Evolutionary conservation across 2,888 invertebrate species (phyloP).

Genomic region (Oligia fasciuncula): DNA sequence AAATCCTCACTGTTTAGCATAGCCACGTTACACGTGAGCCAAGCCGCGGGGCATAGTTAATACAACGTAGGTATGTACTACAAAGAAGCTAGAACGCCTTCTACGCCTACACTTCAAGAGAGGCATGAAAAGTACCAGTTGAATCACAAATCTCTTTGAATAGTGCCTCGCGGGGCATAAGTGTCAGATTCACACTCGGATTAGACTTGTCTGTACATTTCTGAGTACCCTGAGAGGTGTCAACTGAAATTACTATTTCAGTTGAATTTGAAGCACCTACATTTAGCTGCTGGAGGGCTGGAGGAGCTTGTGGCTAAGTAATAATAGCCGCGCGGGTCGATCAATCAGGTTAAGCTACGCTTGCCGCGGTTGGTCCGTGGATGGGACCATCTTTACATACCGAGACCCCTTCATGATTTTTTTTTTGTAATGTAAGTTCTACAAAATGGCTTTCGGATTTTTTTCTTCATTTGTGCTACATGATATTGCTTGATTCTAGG

Average conservation of each 20-base stretch:
- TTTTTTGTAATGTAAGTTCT: no score
- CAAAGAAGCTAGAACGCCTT: not conserved
- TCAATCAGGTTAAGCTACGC: no score
- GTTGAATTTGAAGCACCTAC: not conserved
- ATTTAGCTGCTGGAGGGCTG: no score
- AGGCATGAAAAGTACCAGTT: not conserved
- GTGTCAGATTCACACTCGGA: constrained; percentile 16
- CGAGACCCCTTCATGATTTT: no score
- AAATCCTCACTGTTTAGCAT: not conserved
- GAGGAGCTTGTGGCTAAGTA: no score
- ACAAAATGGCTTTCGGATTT: no score
- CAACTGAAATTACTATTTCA: constrained; percentile 6
- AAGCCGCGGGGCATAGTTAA: not conserved
- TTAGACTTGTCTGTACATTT: constrained; percentile 23
- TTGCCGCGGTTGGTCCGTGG: not conserved
- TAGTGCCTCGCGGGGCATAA: not conserved
- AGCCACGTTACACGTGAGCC: not conserved
- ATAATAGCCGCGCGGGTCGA: not conserved
- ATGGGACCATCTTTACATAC: not conserved
- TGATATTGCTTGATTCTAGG: no score
- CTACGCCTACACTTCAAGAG: not conserved
- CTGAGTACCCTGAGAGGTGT: constrained; percentile 31
- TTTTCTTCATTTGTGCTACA: no score
- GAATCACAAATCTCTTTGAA: constrained; percentile 16
- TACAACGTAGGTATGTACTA: no score